Evolutionary conservation across 2,888 invertebrate genomes (phyloP), one percentile per base, ranked within the genome.

Genomic region (Ormyrus pomaceus): DNA sequence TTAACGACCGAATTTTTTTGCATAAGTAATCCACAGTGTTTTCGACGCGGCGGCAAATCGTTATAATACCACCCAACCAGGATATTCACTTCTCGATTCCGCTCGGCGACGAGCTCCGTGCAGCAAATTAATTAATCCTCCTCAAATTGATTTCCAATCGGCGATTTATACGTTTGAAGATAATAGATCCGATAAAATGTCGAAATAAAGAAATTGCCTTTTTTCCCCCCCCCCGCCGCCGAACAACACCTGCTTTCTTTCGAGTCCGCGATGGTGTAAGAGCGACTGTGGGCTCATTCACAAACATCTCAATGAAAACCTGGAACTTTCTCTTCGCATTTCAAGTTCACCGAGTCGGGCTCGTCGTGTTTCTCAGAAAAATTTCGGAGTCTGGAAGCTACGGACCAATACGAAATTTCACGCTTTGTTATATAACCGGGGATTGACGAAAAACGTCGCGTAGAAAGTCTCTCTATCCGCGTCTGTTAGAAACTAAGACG

Each of bases 311-410:
- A 66, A 74, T 66, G 74, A 58, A 65, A 74, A 74, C 34, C 6
- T 6, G 50, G 56, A 65, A 74, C 74, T 74, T 74, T 74, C 65
- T 64, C 74, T 74, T 48, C 48, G n/a, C 50, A 65, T 65, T 65
- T 74, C 74, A 74, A 74, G 65, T 74, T 74, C 74, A 74, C 50
- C 46, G 11, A 48, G 55, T 55, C 13, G 46, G 0, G 51, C 10
- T 2, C 13, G 58, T 34, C 55, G 34, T 2, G 10, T 13, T 58
- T 58, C 48, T 10, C 10, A 58, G 74, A 65, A 73, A 74, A 65
- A 74, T 45, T 10, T 48, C 4, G 46, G 55, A 73, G 62, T 64
- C 55, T 62, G 62, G 59, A 46, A 1, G 53, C 55, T 53, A 46
- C 46, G 72, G 64, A 46, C 46, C 55, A 51, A 50, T 50, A 73